Conservation (phyloP, 2,888 invertebrate genomes). For the Tenodera sinensis region DNA sequence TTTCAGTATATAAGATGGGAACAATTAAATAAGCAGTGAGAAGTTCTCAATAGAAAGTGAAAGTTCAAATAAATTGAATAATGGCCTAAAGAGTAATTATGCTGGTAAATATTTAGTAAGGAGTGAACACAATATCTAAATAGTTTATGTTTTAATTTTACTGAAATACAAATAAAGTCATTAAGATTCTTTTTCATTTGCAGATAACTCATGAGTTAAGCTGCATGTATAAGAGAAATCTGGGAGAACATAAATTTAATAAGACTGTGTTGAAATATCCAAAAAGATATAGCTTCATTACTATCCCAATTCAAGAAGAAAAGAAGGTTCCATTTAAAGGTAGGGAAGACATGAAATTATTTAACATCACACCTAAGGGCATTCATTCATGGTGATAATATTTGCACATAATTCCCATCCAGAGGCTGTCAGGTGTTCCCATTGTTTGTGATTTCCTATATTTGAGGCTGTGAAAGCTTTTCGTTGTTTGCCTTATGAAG, state of each 20-base stretch:
- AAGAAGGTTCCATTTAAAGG: conserved; percentile 3
- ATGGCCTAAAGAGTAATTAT: neutral
- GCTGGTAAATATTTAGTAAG: neutral
- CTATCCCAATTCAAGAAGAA: conserved; percentile 44
- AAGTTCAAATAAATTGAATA: neutral
- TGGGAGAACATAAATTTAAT: conserved; percentile 63
- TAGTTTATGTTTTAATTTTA: no score
- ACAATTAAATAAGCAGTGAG: neutral
- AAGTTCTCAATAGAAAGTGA: neutral
- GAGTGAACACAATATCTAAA: neutral
- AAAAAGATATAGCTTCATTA: conserved; percentile 50
- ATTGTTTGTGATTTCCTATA: no score
- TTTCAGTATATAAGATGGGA: no score
- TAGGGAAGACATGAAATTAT: neutral
- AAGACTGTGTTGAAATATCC: conserved; percentile 41
- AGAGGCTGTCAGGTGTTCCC: no score
- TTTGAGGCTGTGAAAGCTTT: no score
- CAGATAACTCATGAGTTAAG: conserved; percentile 47
- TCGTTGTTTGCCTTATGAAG: no score
- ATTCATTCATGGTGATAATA: no score
- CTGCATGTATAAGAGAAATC: conserved; percentile 55
- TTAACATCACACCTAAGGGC: no score
- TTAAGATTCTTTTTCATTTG: conserved; percentile 7
- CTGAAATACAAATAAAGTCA: neutral
- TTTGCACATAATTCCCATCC: no score